Percentiles rank a stretch among this genome's conserved stretches.
Conservation (phyloP, 2,113 vertebrate species). For the Lethenteron camtschaticum region DNA sequence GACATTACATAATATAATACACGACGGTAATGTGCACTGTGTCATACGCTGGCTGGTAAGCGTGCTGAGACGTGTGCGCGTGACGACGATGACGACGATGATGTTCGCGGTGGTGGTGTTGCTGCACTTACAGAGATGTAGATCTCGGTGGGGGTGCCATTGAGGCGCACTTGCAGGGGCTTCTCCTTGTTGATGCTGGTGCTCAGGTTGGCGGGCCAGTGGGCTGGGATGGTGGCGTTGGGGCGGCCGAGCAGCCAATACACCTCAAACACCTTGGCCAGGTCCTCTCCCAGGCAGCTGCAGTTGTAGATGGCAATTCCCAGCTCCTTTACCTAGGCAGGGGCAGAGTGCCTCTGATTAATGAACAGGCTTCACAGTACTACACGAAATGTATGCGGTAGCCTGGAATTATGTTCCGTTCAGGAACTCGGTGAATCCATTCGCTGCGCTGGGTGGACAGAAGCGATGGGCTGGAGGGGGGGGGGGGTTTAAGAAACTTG, state of each 20-base stretch:
- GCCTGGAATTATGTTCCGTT: too few species aligned
- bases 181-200: constrained; percentile 47
- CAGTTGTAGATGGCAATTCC: constrained; percentile 58
- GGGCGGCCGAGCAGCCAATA: constrained; percentile 54
- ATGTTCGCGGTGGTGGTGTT: not conserved
- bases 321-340: constrained; percentile 61
- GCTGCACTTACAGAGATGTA: constrained; percentile 45
- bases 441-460: too few species aligned
- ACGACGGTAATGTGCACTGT: not conserved
- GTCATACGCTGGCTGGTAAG: not conserved
- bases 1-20: not conserved
- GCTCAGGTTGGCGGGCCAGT: constrained; percentile 44
- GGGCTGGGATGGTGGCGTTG: constrained; percentile 26
- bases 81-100: not conserved
- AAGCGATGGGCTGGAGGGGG: too few species aligned
- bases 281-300: constrained; percentile 53
- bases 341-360: too few species aligned
- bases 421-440: too few species aligned
- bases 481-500: too few species aligned
- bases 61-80: not conserved
- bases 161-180: constrained; percentile 42
- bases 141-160: constrained; percentile 29
- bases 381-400: too few species aligned
- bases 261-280: constrained; percentile 61
- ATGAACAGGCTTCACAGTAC: too few species aligned